These are phyloP conservation scores for Halesus radiatus DNA, from an alignment of 1,140 invertebrate genomes.

Conservation along the genomic window DNA sequence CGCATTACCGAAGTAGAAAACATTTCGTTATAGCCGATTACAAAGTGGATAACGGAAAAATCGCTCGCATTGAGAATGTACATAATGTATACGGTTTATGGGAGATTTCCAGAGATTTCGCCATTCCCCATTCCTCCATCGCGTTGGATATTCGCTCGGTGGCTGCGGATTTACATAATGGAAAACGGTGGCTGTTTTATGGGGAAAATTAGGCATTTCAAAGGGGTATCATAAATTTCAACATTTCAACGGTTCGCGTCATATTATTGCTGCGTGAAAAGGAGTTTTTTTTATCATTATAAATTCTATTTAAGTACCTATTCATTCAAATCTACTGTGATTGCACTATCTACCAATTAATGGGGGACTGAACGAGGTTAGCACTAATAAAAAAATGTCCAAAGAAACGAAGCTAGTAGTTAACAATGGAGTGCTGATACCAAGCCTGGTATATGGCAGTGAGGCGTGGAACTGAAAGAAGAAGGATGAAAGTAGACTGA, in stretches of 20 bases:
- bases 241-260: neutral
- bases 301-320: no score
- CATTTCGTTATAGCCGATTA: constrained; percentile 30
- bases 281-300: no score
- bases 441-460: no score
- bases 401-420: no score
- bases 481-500: no score
- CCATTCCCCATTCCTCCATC: neutral
- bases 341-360: no score
- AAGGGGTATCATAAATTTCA: neutral
- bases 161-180: constrained; percentile 18
- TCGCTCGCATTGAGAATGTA: neutral
- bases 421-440: no score
- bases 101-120: neutral
- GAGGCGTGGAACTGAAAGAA: no score
- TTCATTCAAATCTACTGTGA: no score
- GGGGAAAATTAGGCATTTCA: neutral
- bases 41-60: constrained; percentile 9
- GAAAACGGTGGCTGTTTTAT: neutral
- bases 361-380: no score
- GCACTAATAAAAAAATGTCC: no score
- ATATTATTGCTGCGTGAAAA: neutral
- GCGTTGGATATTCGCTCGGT: neutral
- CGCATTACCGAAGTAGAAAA: neutral
- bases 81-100: neutral